Base-by-base conservation (phyloP, 2,888 invertebrate species). In the Caenorhabditis sp. region DNA sequence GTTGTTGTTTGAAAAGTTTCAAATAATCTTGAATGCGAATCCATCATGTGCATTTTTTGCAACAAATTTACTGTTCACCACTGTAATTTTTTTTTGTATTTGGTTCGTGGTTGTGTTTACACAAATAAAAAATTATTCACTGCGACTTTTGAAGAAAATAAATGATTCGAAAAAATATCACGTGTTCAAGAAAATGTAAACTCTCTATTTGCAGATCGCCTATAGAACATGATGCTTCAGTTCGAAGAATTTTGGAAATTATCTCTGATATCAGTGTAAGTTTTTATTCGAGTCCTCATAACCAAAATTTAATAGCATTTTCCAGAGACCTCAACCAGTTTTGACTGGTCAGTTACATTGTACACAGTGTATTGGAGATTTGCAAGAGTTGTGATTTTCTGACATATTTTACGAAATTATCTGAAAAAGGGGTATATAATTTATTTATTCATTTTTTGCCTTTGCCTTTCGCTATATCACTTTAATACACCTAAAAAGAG, bases 341-440 rank as follows among this genome's bases (percentile, higher is more conserved):
- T 43, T 68, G 12, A 63, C 78, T 31, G 75, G 76, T 7, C 77
- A 79, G 20, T 65, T 84, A 17, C 86, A 87, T 60, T 86, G 86
- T 68, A 81, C 81, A 27, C 84, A 87, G 57, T 86, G 86, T 66
- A 80, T 79, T 38, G 86, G 86, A 63, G 67, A 81, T 56, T 60
- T 86, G 69, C 73, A 81, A 54, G 75, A 75, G 21, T 53, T 82
- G 21, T 83, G 66, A 78, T 62, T 49, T 43, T 7, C 5, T 43
- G 36, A 36, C 36, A 36, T 36, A 36, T 17, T 43, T 43, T 14
- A 43, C 17, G 3, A 12, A 17, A 43, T 43, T 43, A 14, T 17
- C 14, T 43, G 12, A 43, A 17, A 36, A 43, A 43, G 43, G 43
- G 43, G 43, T 43, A 43, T 43, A 17, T 43, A 43, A 17, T 43